A percentile compares a stretch with the other conserved stretches of the same genome.
Evolutionary conservation across 2,888 invertebrate genomes (phyloP).

Genomic region (Stegophylla sp.): DNA sequence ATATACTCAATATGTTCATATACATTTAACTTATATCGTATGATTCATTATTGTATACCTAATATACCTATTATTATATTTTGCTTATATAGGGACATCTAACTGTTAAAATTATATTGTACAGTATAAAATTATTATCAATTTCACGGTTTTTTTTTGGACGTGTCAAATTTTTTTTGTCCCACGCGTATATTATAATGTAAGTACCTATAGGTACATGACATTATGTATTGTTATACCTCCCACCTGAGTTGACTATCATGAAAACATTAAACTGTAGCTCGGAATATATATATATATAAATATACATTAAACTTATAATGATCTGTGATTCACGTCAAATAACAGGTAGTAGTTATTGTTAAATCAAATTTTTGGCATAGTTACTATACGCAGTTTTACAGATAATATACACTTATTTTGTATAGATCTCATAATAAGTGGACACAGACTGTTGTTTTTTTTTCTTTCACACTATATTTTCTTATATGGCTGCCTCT

Average conservation of each 20-base stretch:
- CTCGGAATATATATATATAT: not conserved
- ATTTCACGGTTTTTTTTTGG: conserved; percentile 27
- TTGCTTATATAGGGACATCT: too few species aligned
- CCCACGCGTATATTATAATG: not conserved
- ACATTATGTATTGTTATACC: not conserved
- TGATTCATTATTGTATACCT: too few species aligned
- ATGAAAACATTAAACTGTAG: not conserved
- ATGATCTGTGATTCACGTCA: conserved; percentile 3
- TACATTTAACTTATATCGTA: too few species aligned
- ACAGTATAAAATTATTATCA: conserved; percentile 19
- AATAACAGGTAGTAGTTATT: not conserved
- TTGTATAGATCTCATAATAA: not conserved
- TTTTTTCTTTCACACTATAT: too few species aligned
- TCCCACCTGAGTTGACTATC: not conserved
- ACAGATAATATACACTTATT: not conserved
- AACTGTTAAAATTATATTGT: not conserved
- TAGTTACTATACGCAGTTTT: not conserved
- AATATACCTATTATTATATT: too few species aligned
- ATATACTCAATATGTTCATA: too few species aligned
- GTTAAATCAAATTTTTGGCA: not conserved
- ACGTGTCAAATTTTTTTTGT: conserved; percentile 6
- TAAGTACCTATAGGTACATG: not conserved
- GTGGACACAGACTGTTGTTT: not conserved
- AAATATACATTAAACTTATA: not conserved
- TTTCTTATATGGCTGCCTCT: not conserved